These are phyloP conservation scores for Hipposideros armiger DNA, from an alignment of 2,113 vertebrate genomes.

Conservation along the genomic window DNA sequence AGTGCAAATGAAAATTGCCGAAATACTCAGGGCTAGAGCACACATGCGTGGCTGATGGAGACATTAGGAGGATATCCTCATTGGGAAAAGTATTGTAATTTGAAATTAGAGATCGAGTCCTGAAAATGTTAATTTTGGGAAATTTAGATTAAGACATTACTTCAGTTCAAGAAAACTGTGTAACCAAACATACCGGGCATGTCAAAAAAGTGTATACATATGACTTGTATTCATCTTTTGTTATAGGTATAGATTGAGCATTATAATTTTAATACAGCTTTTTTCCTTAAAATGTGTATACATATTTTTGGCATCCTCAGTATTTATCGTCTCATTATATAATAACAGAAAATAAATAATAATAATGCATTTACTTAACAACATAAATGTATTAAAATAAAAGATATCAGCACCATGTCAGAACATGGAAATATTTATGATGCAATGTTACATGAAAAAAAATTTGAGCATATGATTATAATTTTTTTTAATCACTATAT, in stretches of 20 bases:
- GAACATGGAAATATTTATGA: slow-evolving; percentile 42
- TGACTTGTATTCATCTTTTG: no score
- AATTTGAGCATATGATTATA: neutral
- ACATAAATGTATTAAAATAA: slow-evolving; percentile 49
- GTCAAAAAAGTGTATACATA: no score
- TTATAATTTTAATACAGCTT: no score
- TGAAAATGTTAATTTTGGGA: neutral
- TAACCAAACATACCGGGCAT: neutral
- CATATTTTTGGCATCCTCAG: no score
- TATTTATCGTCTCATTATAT: neutral
- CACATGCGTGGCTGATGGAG: neutral
- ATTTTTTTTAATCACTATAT: neutral
- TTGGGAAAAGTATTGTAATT: neutral
- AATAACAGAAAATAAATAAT: neutral
- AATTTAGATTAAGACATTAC: neutral
- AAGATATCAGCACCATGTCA: neutral
- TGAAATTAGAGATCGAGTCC: neutral
- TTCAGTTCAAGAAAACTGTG: neutral
- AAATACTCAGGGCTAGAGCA: neutral
- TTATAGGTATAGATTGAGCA: no score
- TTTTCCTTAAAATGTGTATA: no score
- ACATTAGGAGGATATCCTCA: neutral
- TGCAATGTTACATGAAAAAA: neutral
- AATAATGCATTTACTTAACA: neutral
- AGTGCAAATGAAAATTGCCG: neutral